These are phyloP conservation scores for Lipotes vexillifer DNA, from an alignment of 2,113 vertebrate species.

Conservation along the genomic window DNA sequence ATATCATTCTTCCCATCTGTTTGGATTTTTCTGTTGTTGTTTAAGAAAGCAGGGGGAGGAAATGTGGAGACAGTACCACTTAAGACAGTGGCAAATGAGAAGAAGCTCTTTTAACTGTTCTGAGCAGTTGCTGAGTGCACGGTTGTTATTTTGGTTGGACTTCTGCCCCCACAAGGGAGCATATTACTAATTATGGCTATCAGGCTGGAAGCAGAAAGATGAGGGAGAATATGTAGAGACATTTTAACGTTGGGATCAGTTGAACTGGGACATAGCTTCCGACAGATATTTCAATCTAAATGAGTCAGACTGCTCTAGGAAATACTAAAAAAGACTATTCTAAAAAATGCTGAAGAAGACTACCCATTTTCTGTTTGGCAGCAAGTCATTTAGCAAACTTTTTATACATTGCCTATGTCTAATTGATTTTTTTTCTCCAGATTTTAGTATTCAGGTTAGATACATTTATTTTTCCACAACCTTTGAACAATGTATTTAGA, in stretches of 20 bases:
- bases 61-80: not conserved
- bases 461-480: not conserved
- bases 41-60: not conserved
- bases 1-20: slow-evolving; percentile 1
- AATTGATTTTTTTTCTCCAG: not conserved
- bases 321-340: slow-evolving; percentile 46
- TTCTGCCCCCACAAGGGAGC: not conserved
- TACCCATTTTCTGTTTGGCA: not conserved
- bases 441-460: not conserved
- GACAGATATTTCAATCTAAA: slow-evolving; percentile 53
- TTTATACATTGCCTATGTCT: not conserved
- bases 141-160: not conserved
- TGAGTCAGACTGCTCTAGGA: slow-evolving; percentile 47
- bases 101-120: not conserved
- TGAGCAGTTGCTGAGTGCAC: not conserved
- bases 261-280: slow-evolving; percentile 25
- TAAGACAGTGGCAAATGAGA: not conserved
- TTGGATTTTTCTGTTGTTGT: not conserved
- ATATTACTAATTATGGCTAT: slow-evolving; percentile 13
- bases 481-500: not conserved
- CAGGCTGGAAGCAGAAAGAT: not conserved
- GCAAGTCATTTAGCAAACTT: not conserved
- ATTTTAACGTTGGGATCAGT: slow-evolving; percentile 47
- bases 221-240: not conserved
- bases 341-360: slow-evolving; percentile 42